phyloP scores from a whole-genome alignment of 2,797 vertebrate species.

The Typhlichthys subterraneus region DNA sequence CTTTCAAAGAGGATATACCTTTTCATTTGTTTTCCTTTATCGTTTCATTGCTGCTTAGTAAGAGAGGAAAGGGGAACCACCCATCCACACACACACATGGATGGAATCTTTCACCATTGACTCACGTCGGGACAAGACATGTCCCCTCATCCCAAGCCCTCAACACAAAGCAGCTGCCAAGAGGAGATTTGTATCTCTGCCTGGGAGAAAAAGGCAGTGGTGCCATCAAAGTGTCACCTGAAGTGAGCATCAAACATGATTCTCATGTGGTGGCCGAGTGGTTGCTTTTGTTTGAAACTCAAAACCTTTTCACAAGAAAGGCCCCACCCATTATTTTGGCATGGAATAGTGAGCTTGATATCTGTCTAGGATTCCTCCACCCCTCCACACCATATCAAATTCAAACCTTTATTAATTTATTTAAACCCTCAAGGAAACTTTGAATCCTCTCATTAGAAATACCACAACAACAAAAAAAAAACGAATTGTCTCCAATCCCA shows the following conservation, averaged over 20 bases:
- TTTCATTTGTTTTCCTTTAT: constrained; percentile 75
- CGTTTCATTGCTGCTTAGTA: constrained; percentile 65
- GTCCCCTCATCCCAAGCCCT: constrained; percentile 11
- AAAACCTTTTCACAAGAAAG: constrained; percentile 44
- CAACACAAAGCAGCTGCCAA: constrained; percentile 55
- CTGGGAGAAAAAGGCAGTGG: constrained; percentile 37
- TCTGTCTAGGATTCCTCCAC: constrained; percentile 41
- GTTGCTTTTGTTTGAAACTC: constrained; percentile 60
- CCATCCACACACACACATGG: constrained; percentile 23
- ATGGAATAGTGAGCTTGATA: constrained; percentile 45
- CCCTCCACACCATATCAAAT: constrained; percentile 44
- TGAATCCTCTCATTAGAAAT: constrained; percentile 56
- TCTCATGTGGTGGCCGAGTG: constrained; percentile 52
- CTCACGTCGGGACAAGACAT: constrained; percentile 66
- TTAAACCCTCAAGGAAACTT: constrained; percentile 38
- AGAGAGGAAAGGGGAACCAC: constrained; percentile 23
- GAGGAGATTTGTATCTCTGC: constrained; percentile 66
- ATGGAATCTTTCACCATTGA: constrained; percentile 60
- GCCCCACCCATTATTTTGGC: constrained; percentile 41
- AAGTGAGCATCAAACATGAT: constrained; percentile 57
- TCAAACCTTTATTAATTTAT: constrained; percentile 49
- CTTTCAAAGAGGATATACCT: constrained; percentile 78
- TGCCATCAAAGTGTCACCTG: constrained; percentile 54
- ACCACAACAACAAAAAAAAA: constrained; percentile 24
- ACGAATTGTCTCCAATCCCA: constrained; percentile 39